Conservation (phyloP, 2,113 vertebrate species). For the Rhea pennata region DNA sequence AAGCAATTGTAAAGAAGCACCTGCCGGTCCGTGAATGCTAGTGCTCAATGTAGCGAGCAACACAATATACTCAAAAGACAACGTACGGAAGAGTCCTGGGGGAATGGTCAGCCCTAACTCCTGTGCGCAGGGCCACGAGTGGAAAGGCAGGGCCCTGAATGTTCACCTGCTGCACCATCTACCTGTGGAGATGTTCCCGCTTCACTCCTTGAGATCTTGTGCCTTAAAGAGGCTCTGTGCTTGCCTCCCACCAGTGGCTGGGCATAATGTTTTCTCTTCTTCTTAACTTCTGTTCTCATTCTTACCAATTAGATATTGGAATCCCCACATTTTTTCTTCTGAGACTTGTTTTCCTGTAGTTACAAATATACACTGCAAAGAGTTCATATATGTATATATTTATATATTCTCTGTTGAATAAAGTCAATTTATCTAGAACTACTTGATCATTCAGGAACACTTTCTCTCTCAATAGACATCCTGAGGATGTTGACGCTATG, state of each 20-base stretch:
- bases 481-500: background rate
- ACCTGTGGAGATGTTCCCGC: background rate
- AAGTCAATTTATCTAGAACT: background rate
- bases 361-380: background rate
- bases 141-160: background rate
- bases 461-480: background rate
- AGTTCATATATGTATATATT: background rate
- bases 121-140: background rate
- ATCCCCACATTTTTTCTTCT: background rate
- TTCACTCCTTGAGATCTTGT: background rate
- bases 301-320: background rate
- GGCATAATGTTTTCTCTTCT: background rate
- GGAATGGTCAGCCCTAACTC: background rate
- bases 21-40: fast-evolving
- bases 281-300: background rate
- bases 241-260: background rate
- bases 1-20: background rate
- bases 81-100: fast-evolving
- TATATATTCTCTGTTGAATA: background rate
- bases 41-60: fast-evolving
- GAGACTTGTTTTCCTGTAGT: background rate
- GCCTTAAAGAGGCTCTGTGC: background rate
- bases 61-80: background rate
- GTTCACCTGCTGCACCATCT: background rate
- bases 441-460: background rate